These are phyloP conservation scores for Portunus trituberculatus DNA, from an alignment of 1,140 invertebrate species.

Conservation along the genomic window DNA sequence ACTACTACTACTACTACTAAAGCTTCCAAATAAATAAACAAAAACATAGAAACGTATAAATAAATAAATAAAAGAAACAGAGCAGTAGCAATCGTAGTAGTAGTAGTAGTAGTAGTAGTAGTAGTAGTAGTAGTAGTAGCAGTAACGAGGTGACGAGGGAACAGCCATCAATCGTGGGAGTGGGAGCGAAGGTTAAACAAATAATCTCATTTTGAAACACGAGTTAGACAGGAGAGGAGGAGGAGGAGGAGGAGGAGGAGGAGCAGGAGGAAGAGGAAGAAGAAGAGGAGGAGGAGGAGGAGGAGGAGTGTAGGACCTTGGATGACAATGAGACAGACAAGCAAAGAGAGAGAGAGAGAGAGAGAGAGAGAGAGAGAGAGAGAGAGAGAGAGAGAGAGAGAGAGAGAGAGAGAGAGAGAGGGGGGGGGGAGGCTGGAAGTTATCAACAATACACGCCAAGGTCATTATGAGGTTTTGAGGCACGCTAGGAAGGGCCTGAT, in stretches of 20 bases:
- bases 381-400: background rate
- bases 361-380: constrained; percentile 15
- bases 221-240: background rate
- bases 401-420: background rate
- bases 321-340: background rate
- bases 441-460: background rate
- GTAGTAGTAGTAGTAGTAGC: no score
- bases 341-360: background rate
- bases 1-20: background rate
- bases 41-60: no score
- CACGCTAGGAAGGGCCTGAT: background rate
- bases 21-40: background rate
- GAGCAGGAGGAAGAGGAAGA: no score
- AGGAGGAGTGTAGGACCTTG: background rate
- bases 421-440: background rate
- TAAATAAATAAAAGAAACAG: no score
- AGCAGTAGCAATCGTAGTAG: background rate
- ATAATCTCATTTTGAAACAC: background rate
- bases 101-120: background rate
- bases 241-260: background rate
- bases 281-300: background rate
- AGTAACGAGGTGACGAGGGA: background rate
- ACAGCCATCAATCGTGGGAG: background rate
- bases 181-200: background rate
- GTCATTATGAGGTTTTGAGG: background rate